Evolutionary conservation across 1,140 invertebrate species (phyloP).

Genomic region (Littorina saxatilis): DNA sequence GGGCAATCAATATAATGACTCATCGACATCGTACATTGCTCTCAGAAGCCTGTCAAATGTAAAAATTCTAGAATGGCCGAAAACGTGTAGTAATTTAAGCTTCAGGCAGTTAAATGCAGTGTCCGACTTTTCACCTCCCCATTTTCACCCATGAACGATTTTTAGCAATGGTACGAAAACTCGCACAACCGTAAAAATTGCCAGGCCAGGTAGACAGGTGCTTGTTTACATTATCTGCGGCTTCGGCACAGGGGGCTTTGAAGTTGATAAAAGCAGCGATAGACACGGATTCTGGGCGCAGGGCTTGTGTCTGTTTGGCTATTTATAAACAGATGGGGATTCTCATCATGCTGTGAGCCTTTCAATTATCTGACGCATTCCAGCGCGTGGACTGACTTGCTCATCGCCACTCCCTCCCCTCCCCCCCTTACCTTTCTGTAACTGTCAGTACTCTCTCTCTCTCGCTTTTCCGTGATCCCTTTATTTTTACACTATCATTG

Average conservation of each 20-base stretch:
- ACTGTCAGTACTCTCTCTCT: background rate
- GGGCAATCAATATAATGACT: constrained; percentile 40
- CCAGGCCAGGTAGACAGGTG: constrained; percentile 24
- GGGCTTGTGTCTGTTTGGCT: constrained; percentile 7
- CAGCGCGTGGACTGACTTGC: background rate
- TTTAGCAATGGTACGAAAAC: background rate
- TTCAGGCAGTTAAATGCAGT: no score
- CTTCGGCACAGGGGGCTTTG: constrained; percentile 6
- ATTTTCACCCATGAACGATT: background rate
- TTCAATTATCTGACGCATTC: background rate
- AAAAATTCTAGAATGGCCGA: background rate
- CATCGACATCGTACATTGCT: constrained; percentile 34
- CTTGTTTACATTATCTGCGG: constrained; percentile 21
- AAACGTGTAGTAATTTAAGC: no score
- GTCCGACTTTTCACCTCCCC: no score
- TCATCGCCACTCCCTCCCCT: background rate
- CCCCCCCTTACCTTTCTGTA: background rate
- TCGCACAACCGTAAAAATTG: constrained; percentile 12
- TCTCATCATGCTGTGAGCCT: background rate
- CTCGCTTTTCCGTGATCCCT: background rate
- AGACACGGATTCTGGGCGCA: background rate
- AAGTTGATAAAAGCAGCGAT: constrained; percentile 15
- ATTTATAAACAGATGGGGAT: background rate
- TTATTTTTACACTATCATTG: background rate
- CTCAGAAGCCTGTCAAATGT: constrained; percentile 4